A percentile compares a stretch with the other conserved stretches of the same genome.
Evolutionary conservation across 2,888 invertebrate species (phyloP).

Genomic region (Mantis religiosa): DNA sequence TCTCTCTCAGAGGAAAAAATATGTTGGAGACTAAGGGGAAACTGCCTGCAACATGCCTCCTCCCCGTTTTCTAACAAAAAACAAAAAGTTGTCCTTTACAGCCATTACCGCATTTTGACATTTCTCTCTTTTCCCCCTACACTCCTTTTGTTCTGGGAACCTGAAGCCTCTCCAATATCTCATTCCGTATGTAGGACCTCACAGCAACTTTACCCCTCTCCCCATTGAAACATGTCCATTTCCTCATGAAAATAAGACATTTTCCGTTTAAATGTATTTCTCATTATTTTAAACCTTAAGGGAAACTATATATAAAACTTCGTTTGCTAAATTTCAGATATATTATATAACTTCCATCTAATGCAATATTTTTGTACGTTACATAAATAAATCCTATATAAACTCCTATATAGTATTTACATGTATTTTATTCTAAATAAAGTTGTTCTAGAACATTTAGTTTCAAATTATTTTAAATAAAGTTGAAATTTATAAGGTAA

Average conservation of each 20-base stretch:
- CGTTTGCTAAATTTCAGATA: too few relatives aligned
- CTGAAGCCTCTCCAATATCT: background rate
- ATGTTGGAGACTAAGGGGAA: background rate
- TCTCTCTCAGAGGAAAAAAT: background rate
- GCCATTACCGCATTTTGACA: slow-evolving; percentile 26
- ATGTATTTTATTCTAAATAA: too few relatives aligned
- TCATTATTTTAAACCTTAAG: background rate
- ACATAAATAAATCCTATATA: too few relatives aligned
- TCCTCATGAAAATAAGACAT: background rate
- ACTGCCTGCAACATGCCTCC: background rate
- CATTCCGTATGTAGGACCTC: slow-evolving; percentile 18
- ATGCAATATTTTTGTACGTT: too few relatives aligned
- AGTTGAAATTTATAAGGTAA: too few relatives aligned
- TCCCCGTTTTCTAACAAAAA: slow-evolving; percentile 1
- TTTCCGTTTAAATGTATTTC: background rate
- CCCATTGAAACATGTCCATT: background rate
- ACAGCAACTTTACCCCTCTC: background rate
- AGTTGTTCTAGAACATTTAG: too few relatives aligned
- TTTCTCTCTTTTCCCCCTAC: background rate
- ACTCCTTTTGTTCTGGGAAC: background rate
- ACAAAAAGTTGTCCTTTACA: slow-evolving; percentile 26
- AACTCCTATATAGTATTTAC: too few relatives aligned
- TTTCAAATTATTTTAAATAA: too few relatives aligned
- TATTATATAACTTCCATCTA: too few relatives aligned
- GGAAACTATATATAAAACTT: background rate